Conservation (phyloP, 2,113 vertebrate genomes). For the Corythornis vintsioides region DNA sequence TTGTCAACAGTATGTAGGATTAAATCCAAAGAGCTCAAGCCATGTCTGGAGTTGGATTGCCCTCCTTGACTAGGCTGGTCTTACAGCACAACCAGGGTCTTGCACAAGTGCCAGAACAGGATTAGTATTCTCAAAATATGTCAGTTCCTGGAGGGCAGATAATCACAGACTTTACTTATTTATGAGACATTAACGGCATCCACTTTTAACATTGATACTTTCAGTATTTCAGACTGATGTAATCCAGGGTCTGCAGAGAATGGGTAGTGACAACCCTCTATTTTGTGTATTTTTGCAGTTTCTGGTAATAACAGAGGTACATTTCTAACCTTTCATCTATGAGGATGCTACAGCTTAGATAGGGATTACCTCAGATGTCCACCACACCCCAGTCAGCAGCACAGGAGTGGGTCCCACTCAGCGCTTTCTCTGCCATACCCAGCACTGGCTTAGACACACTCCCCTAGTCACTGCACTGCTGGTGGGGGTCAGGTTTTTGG, state of each 20-base stretch:
- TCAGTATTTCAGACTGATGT: not conserved
- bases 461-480: rapidly evolving
- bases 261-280: not conserved
- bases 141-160: not conserved
- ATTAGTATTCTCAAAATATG: not conserved
- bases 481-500: rapidly evolving
- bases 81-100: not conserved
- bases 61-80: not conserved
- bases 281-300: not conserved
- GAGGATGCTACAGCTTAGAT: not conserved
- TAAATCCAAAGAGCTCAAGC: not conserved
- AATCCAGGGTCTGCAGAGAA: not conserved
- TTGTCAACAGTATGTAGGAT: not conserved
- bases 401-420: rapidly evolving
- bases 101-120: not conserved
- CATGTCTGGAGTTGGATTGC: not conserved
- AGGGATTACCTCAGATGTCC: not conserved
- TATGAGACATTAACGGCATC: not conserved
- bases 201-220: not conserved
- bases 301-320: not conserved
- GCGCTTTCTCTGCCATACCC: rapidly evolving
- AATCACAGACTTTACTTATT: not conserved
- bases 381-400: not conserved
- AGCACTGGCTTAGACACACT: rapidly evolving
- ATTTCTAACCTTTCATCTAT: not conserved